Percentiles rank a stretch among this genome's conserved stretches.
phyloP scores from a whole-genome alignment of 2,797 vertebrate genomes.

The Rhinoraja longicauda region DNA sequence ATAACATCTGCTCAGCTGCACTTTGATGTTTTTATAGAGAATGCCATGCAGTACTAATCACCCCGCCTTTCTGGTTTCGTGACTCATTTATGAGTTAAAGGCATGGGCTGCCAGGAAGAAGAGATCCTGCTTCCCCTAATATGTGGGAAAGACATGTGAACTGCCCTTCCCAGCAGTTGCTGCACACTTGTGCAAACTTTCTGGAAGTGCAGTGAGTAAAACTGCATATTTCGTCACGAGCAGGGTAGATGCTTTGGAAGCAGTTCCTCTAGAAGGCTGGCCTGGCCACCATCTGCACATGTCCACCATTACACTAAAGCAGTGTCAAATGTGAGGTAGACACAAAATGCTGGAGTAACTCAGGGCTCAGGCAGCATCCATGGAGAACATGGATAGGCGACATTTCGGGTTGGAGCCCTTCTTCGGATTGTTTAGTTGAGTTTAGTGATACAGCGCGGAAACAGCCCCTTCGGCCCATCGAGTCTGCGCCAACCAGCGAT shows the following conservation, averaged over 20 bases:
- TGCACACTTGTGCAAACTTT: conserved; percentile 1
- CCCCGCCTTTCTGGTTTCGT: background rate
- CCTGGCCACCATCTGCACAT: background rate
- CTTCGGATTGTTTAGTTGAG: no score
- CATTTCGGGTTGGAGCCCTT: no score
- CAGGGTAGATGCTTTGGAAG: background rate
- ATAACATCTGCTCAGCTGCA: background rate
- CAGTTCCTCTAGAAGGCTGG: background rate
- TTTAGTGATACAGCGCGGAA: no score
- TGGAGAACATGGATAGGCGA: no score
- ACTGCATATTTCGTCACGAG: background rate
- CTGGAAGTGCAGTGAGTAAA: conserved; percentile 26
- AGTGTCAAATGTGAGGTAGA: background rate
- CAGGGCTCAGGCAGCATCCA: no score
- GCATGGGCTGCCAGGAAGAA: background rate
- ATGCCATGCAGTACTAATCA: conserved; percentile 12
- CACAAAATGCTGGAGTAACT: no score
- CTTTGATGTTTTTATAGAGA: background rate
- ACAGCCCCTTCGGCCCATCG: no score
- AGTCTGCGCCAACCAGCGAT: no score
- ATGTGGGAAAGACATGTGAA: conserved; percentile 19
- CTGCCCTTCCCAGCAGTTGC: conserved; percentile 22
- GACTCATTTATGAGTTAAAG: background rate
- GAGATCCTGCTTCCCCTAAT: background rate
- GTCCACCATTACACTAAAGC: background rate